phyloP scores from a whole-genome alignment of 2,113 vertebrate genomes.

The Suricata suricatta region DNA sequence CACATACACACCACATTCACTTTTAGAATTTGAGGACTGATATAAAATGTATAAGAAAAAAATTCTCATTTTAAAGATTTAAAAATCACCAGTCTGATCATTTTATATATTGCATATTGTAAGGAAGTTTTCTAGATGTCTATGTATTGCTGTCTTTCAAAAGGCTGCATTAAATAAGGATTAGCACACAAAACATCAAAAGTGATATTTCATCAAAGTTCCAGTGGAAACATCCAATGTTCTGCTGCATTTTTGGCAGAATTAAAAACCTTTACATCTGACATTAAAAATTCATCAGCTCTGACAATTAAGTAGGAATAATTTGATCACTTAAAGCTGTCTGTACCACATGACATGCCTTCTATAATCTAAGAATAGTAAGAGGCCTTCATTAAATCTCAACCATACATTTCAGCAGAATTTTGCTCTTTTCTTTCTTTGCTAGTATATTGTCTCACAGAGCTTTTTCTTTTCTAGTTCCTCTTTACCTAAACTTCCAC shows the following conservation, averaged over 20 bases:
- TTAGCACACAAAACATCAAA: not conserved
- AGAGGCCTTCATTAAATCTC: not conserved
- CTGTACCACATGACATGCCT: not conserved
- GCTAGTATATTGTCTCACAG: not conserved
- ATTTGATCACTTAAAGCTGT: conserved; percentile 22
- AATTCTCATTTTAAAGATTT: not conserved
- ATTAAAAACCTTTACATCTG: not conserved
- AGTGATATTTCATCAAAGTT: not conserved
- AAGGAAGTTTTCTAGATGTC: not conserved
- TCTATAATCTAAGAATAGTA: conserved; percentile 7
- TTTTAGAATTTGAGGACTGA: not conserved
- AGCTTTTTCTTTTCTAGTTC: not conserved
- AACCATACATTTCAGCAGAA: not conserved
- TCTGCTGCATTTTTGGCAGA: not conserved
- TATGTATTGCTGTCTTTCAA: not conserved
- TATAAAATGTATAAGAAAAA: conserved; percentile 22
- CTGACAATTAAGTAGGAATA: not conserved
- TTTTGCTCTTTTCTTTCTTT: not conserved
- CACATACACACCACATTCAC: not conserved
- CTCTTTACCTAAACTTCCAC: not conserved
- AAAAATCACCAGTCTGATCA: not conserved
- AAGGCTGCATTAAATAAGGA: not conserved
- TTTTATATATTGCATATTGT: not conserved
- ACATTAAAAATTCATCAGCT: not conserved
- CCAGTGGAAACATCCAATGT: not conserved